Conservation (phyloP, 2,113 vertebrate genomes). For the Peromyscus leucopus region DNA sequence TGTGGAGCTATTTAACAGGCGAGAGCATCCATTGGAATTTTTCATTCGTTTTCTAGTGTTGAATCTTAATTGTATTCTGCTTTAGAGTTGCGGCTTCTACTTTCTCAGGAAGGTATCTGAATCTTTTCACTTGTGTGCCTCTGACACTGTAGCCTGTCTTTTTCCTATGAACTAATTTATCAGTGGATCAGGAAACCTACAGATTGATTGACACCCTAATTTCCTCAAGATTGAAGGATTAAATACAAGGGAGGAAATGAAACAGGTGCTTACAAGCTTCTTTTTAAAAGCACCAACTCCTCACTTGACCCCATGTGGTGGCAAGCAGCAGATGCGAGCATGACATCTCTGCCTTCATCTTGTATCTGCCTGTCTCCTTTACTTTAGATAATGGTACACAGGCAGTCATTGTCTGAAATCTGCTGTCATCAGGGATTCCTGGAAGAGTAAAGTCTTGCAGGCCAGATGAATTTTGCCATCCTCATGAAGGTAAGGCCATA, state of each 20-base stretch:
- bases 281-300: not conserved
- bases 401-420: not conserved
- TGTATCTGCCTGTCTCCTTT: not conserved
- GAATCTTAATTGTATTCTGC: not conserved
- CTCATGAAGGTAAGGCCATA: not conserved
- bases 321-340: not conserved
- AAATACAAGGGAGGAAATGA: not conserved
- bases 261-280: not conserved
- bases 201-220: conserved; percentile 1
- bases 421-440: not conserved
- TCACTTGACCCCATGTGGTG: not conserved
- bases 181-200: not conserved
- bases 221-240: not conserved
- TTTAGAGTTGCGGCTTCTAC: not conserved
- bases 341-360: not conserved
- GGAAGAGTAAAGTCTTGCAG: not conserved
- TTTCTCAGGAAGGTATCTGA: not conserved
- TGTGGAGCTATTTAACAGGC: not conserved
- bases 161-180: not conserved
- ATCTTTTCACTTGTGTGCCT: not conserved
- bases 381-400: not conserved
- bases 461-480: not conserved
- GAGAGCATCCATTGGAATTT: too few relatives aligned
- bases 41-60: too few relatives aligned
- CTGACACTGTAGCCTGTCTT: not conserved